phyloP scores from a whole-genome alignment of 1,140 invertebrate species.

The Samia ricini region DNA sequence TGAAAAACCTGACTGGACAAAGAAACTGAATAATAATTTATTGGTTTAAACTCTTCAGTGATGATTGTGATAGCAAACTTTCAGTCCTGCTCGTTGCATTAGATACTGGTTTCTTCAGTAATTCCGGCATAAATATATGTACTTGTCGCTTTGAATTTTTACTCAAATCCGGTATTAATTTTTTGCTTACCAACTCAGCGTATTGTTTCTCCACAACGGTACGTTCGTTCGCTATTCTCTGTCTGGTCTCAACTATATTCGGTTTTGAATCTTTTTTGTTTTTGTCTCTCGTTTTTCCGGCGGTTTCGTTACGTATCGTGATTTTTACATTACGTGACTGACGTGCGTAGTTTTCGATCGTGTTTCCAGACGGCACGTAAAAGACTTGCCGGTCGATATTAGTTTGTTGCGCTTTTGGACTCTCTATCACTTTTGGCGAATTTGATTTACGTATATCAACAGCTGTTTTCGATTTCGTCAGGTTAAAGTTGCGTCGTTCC shows the following conservation, averaged over 20 bases:
- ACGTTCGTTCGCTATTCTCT: constrained; percentile 54
- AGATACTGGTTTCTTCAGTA: constrained; percentile 65
- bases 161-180: constrained; percentile 58
- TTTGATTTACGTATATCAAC: constrained; percentile 45
- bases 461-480: constrained; percentile 55
- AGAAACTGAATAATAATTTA: constrained; percentile 4
- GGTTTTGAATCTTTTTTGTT: constrained; percentile 50
- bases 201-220: constrained; percentile 66
- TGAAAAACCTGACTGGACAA: background rate
- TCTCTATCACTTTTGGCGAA: constrained; percentile 35
- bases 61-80: constrained; percentile 52
- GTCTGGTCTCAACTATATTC: constrained; percentile 52
- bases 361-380: constrained; percentile 60
- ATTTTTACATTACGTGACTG: constrained; percentile 63
- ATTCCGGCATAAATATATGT: constrained; percentile 83
- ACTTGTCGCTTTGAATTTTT: constrained; percentile 77
- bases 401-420: constrained; percentile 39
- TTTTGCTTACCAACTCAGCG: constrained; percentile 65
- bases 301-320: constrained; percentile 55
- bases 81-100: constrained; percentile 41
- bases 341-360: constrained; percentile 70
- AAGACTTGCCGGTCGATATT: constrained; percentile 64
- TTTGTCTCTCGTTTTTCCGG: constrained; percentile 48
- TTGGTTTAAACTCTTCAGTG: constrained; percentile 32
- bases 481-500: constrained; percentile 42